Evolutionary conservation across 2,113 vertebrate species (phyloP).

Genomic region (Anser brachyrhynchus): DNA sequence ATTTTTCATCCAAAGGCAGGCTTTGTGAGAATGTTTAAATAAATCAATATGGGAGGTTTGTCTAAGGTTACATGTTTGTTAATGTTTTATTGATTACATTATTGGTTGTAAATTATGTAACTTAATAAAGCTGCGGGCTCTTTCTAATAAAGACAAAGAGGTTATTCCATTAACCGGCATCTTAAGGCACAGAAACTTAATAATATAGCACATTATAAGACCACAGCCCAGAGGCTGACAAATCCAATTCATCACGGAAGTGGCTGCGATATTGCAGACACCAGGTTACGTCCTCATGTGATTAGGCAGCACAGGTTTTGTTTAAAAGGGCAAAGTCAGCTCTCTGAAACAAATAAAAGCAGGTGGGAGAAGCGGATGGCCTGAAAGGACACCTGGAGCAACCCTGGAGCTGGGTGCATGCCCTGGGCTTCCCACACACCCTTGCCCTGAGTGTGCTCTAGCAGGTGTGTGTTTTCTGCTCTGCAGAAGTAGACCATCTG

Average conservation of each 20-base stretch:
- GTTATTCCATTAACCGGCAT: slow-evolving; percentile 75
- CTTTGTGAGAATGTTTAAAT: slow-evolving; percentile 65
- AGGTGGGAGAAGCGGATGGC: background rate
- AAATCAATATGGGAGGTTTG: slow-evolving; percentile 74
- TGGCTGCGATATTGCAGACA: slow-evolving; percentile 47
- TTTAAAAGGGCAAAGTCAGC: background rate
- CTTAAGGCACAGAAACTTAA: slow-evolving; percentile 69
- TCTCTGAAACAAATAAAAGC: background rate
- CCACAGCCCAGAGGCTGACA: slow-evolving; percentile 51
- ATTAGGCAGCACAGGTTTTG: background rate
- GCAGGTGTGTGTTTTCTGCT: background rate
- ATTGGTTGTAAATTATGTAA: slow-evolving; percentile 77
- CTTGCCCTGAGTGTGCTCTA: background rate
- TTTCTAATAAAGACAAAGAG: slow-evolving; percentile 67
- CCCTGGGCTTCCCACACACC: fast-evolving
- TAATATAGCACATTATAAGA: slow-evolving; percentile 60
- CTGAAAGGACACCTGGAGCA: background rate
- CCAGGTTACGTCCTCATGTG: background rate
- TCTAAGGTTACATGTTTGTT: slow-evolving; percentile 73
- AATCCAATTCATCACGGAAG: slow-evolving; percentile 60
- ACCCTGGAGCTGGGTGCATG: background rate
- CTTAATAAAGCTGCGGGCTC: slow-evolving; percentile 73
- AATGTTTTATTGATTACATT: slow-evolving; percentile 77
- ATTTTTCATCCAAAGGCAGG: background rate
- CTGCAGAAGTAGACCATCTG: background rate